Evolutionary conservation across 2,888 invertebrate species (phyloP), one percentile per base, ranked within the genome.

Genomic region (Lydus trimaculatus): DNA sequence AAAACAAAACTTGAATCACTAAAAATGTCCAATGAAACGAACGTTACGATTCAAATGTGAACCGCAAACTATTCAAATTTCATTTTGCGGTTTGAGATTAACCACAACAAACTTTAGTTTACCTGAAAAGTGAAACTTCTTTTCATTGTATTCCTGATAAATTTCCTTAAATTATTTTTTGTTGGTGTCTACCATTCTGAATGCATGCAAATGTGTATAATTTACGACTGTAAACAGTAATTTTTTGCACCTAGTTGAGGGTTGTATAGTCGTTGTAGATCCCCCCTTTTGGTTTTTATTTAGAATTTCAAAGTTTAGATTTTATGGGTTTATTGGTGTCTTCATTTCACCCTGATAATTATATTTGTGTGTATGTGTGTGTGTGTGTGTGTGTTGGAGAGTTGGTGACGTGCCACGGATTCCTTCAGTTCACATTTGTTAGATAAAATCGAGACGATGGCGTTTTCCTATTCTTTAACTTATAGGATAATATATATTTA

Each of bases 101-200:
- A 80, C 81, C 81, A 70, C 81, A 81, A 70, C 81, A 81, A 77
- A 63, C 74, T 67, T 72, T 48, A 61, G 61, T 72, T 73, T 81
- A 80, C 80, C 81, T 80, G 79, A 81, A 82, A 82, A 82, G 82
- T 81, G 82, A 82, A 82, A 82, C 76, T 78, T 66, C 71, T 72
- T 65, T 36, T 59, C 25, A 39, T 39, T 23, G 11, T 58, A 33
- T 52, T 56, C 23, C 25, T 4, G 25, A 56, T 25, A 4, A 48
- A 56, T 56, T 56, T 56, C 56, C 11, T 20, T n/a, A n/a, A n/a
- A n/a, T 48, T 48, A 20, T 56, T 56, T 25, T 56, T 25, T 56
- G 25, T 43, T n/a, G n/a, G 17, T 17, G 17, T 1, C 1, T 23
- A 52, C 2, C 8, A 8, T 1, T 43, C n/a, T 20, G 1, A 56